These are phyloP conservation scores for Nasonia giraulti DNA, from an alignment of 1,140 invertebrate genomes.

Conservation along the genomic window DNA sequence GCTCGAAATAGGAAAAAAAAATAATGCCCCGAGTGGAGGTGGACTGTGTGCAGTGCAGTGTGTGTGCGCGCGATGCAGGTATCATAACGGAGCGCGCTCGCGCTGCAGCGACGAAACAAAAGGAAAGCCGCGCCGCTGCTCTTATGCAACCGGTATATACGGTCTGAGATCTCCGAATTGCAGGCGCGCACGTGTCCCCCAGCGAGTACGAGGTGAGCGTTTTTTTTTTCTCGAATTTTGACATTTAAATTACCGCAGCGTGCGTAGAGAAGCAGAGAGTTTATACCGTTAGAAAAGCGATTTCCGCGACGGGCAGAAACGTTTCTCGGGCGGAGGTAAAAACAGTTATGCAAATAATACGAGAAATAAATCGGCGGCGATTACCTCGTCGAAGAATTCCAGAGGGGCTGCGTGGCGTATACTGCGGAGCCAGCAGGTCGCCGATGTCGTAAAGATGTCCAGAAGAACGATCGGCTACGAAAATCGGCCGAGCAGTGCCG, in stretches of 20 bases:
- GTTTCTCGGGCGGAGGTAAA: too few species aligned
- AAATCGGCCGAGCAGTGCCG: background rate
- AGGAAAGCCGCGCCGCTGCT: background rate
- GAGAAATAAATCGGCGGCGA: background rate
- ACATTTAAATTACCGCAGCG: background rate
- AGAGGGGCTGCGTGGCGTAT: background rate
- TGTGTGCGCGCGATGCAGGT: background rate
- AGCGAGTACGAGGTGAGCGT: too few species aligned
- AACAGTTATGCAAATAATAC: background rate
- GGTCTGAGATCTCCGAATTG: background rate
- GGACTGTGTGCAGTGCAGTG: too few species aligned
- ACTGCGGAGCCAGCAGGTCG: too few species aligned
- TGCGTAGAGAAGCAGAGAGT: too few species aligned
- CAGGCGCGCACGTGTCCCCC: background rate
- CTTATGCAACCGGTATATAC: constrained; percentile 12
- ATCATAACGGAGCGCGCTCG: background rate
- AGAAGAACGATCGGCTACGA: background rate
- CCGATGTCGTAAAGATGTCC: too few species aligned
- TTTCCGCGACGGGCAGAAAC: background rate
- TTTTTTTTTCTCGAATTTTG: background rate
- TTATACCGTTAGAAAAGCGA: background rate
- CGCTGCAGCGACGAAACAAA: background rate
- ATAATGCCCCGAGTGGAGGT: background rate
- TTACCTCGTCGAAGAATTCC: background rate
- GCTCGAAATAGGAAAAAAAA: background rate